Conservation (phyloP, 2,888 invertebrate genomes). For the Mesoligia furuncula region DNA sequence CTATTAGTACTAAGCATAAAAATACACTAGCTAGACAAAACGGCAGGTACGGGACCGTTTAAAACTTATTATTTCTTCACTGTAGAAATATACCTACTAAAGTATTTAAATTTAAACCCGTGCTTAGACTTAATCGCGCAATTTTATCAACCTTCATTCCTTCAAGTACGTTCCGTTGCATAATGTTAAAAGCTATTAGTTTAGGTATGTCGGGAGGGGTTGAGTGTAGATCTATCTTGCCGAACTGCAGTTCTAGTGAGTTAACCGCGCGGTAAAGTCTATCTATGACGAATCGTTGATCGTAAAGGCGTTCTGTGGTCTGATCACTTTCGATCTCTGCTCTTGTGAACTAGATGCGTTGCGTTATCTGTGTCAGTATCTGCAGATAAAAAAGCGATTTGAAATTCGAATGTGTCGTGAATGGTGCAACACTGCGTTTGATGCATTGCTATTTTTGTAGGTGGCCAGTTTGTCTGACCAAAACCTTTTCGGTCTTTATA, state of each 20-base stretch:
- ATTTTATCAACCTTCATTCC: constrained; percentile 56
- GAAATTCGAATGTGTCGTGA: constrained; percentile 38
- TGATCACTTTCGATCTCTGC: constrained; percentile 66
- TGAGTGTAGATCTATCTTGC: constrained; percentile 39
- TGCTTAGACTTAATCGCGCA: constrained; percentile 29
- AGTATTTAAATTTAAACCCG: not conserved
- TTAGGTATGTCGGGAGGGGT: constrained; percentile 63
- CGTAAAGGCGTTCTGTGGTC: constrained; percentile 51
- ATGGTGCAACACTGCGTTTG: constrained; percentile 22
- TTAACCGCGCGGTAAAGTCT: constrained; percentile 55
- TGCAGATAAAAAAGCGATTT: constrained; percentile 22
- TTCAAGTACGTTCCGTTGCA: constrained; percentile 54
- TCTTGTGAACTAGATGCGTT: constrained; percentile 49
- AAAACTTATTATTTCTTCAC: not conserved
- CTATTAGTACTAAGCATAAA: too few species aligned
- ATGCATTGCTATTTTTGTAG: constrained; percentile 32
- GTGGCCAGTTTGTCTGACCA: constrained; percentile 18
- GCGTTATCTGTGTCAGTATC: constrained; percentile 47
- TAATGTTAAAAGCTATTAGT: constrained; percentile 65
- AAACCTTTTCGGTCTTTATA: not conserved
- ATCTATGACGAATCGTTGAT: constrained; percentile 58
- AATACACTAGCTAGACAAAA: not conserved
- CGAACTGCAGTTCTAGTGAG: constrained; percentile 41
- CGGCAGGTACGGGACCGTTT: not conserved
- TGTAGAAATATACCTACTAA: not conserved